Evolutionary conservation across 2,797 vertebrate species (phyloP), one percentile per base, ranked within the genome.

Genomic region (Alfaro cultratus): DNA sequence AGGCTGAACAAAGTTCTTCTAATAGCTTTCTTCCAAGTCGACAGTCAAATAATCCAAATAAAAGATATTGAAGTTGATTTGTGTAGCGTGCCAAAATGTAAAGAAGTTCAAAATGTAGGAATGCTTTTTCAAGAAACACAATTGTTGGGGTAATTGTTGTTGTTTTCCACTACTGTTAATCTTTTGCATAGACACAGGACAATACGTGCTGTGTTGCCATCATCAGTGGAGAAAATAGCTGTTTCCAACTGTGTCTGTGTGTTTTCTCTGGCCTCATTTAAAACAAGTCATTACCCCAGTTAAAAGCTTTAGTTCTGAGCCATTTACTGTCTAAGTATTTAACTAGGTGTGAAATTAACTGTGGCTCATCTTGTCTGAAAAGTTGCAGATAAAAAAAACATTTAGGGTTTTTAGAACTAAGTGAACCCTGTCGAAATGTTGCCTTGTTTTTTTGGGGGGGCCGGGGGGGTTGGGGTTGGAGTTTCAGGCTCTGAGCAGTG

Each of bases 271-370:
- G 83, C 80, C 84, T 87, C 82, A 64, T 86, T 91, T 79, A 82
- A 87, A 89, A 82, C 78, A 83, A 91, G 89, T 86, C 84, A 88
- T 87, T 78, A 77, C 77, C 78, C 4, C 86, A 81, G 83, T 86
- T 88, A 80, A 86, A 88, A 78, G 89, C 89, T 88, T 89, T 87
- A 82, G 84, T 88, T 91, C 87, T 87, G 79, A 89, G 85, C 83
- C 93, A 92, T 91, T 92, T 88, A 86, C 85, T 86, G 87, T 89
- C 85, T 89, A 88, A 92, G 93, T 87, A 92, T 94, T 91, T 93
- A 95, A 95, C 88, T 91, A 91, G 87, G 91, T 93, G 92, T 95
- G 93, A 94, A 95, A 94, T 95, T 90, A 91, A 89, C 90, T 92
- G 87, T 89, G 92, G 89, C 90, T 91, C 85, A 64, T 85, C 82